Conservation (phyloP, 2,113 vertebrate genomes). For the Cryptotis parvus region DNA sequence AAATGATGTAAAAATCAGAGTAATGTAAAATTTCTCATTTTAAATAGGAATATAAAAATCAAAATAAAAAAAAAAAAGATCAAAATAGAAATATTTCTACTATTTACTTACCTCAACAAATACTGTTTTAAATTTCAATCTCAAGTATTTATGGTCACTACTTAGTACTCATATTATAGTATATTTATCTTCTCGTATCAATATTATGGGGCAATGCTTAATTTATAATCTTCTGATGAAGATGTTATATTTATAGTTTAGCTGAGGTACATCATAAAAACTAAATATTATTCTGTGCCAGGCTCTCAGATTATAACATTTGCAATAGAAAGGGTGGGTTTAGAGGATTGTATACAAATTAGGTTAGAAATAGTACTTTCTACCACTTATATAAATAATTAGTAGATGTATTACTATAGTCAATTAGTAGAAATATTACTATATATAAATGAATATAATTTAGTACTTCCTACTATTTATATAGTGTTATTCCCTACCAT, state of each 20-base stretch:
- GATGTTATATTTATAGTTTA: background rate
- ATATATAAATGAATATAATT: too few relatives aligned
- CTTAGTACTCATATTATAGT: background rate
- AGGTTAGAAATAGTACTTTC: constrained; percentile 16
- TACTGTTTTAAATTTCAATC: background rate
- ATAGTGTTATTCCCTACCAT: too few relatives aligned
- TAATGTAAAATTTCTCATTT: too few relatives aligned
- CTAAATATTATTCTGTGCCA: constrained; percentile 33
- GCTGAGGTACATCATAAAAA: background rate
- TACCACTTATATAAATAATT: constrained; percentile 22
- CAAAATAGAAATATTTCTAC: background rate
- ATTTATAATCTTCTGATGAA: background rate
- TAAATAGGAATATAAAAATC: background rate
- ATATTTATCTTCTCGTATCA: background rate
- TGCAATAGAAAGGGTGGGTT: constrained; percentile 10
- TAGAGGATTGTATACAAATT: constrained; percentile 43
- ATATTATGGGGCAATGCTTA: background rate
- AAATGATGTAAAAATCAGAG: too few relatives aligned
- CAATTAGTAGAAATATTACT: too few relatives aligned
- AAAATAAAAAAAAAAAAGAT: background rate
- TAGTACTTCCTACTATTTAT: too few relatives aligned
- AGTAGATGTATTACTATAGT: too few relatives aligned
- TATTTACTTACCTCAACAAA: background rate
- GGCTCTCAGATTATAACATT: background rate
- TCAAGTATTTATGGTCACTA: constrained; percentile 33